Evolutionary conservation across 1,140 invertebrate genomes (phyloP), one percentile per base, ranked within the genome.

Genomic region (Hirudo medicinalis): DNA sequence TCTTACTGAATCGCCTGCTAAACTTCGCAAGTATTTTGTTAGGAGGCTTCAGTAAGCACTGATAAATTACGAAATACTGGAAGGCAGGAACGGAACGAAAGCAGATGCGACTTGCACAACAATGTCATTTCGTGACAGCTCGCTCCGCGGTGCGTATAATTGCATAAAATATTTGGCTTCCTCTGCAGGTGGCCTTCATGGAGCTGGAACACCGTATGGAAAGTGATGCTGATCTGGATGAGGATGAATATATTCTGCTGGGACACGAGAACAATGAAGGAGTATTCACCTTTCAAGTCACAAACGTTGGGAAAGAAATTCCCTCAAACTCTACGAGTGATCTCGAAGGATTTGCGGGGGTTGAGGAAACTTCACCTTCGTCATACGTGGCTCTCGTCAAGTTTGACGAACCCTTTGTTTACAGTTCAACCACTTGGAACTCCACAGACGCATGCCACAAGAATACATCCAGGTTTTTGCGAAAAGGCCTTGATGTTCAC

Each of bases 331-430:
- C 15, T 17, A 49, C 43, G 3, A 49, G 0, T 17, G 72, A 55
- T 67, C 73, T 72, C 22, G 63, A 74, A n/a, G 43, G 43, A 49
- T 49, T 49, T 13, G 43, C 15, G 15, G 43, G 43, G 43, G 43
- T 49, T 0, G 43, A 49, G 11, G 43, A 49, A 49, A 49, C 43
- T 13, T 8, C 43, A 49, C 43, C 43, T 0, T 49, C 43, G 29
- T 63, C 74, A 17, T 76, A 75, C 60, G 75, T 74, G 20, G 75
- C 75, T 25, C 73, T 72, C 17, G 71, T 78, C 40, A 78, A 79
- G 78, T 76, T 79, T 54, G 74, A 77, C 55, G 60, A 73, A 5
- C 78, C 78, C 25, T 79, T 79, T 72, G 67, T 71, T 25, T 79
- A 78, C 72, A 79, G 78, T 69, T 75, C 78, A 4, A 67, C 72